Evolutionary conservation across 2,113 vertebrate species (phyloP), one percentile per base, ranked within the genome.

Genomic region (Artemisiospiza belli): DNA sequence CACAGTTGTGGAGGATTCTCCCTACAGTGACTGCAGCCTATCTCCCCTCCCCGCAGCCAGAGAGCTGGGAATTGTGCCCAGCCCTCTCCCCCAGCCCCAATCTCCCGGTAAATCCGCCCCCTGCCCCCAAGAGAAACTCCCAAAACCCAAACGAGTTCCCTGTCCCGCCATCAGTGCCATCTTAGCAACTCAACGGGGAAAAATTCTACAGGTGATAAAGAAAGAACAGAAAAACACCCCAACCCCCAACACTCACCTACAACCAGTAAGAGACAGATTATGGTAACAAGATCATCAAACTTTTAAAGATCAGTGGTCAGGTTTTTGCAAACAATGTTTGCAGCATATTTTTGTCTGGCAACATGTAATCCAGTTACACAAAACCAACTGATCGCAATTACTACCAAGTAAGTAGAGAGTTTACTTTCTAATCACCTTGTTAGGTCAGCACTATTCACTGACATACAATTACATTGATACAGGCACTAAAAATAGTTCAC

Each of bases 401-500:
- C 63, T 31, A 16, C 12, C 39, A 93, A 70, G 43, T 83, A 70
- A 67, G 22, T 14, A 23, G 28, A n/a, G 20, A 78, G 31, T 52
- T 89, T 27, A 47, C 69, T 83, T 67, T 86, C 59, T 74, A 55
- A 81, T 70, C 75, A 64, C 74, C 79, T 88, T 2, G 0, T 74
- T 62, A 80, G 49, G 75, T 70, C 63, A 86, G 52, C 73, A 33
- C 31, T 74, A 31, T 17, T 83, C 49, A 21, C 27, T 83, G 64
- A 58, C 55, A 78, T n/a, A 83, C 51, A 88, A 74, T 52, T 70
- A 74, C 47, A 59, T n/a, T 44, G 70, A 93, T 74, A 92, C 0
- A 0, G 30, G 11, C 55, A 70, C 85, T 90, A 91, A 92, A 91
- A 96, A 88, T 72, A 96, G 63, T 37, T 95, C 55, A 81, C 85